Evolutionary conservation across 2,113 vertebrate genomes (phyloP), one percentile per base, ranked within the genome.

Genomic region (Nyctibius bracteatus): DNA sequence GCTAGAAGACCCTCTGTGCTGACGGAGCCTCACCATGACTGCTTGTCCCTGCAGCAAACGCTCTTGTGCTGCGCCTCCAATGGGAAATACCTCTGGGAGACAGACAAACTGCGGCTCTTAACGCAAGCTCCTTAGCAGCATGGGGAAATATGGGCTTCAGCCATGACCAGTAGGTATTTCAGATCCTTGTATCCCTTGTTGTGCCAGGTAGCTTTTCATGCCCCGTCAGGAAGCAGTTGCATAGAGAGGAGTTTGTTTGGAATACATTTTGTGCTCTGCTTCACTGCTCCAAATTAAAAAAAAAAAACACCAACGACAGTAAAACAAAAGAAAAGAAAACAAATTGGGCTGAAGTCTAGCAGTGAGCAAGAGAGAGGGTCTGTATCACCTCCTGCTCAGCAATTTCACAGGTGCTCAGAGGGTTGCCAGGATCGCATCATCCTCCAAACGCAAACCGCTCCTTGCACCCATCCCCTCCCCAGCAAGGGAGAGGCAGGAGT

Each of bases 181-280:
- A 97, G 95, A 96, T 91, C 95, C 96, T 93, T 66, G 43, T 57
- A 97, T 92, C 94, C 95, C 95, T 96, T 97, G 74, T 85, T 80
- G 68, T 85, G 80, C 49, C 0, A 0, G 63, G 66, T 19, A 81
- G 55, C 28, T 92, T 94, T 83, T 52, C 6, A 7, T 54, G 59
- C 72, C 77, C 17, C 1, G 1, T 84, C 28, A 61, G 54, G 84
- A 92, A 75, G 81, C 0, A 4, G 83, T 66, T 81, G 39, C 62
- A 55, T 10, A 66, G 37, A 77, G 44, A 86, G 21, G 37, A 71
- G 39, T 79, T 73, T 46, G 57, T 86, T 58, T 94, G 82, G 47
- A 96, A 96, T 97, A 96, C 95, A 97, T 97, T 97, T 96, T 97
- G 96, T 97, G 96, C 95, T 94, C 61, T 17, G 33, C 88, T 78